Conservation (phyloP, 2,797 vertebrate genomes). For the Erithacus rubecula region DNA sequence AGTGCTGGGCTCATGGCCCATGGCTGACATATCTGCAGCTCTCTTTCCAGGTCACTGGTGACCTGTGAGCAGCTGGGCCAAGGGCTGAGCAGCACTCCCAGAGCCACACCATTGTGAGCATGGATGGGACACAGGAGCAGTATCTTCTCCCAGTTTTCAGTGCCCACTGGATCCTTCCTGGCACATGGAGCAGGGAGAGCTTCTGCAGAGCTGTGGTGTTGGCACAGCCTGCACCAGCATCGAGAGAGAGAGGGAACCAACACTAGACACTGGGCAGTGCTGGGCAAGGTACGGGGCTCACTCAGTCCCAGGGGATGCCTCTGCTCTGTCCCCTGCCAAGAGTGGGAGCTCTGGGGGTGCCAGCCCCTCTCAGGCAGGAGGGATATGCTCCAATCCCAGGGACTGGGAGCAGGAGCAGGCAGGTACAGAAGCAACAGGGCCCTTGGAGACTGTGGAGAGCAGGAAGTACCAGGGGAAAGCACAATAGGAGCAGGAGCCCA, state of each 20-base stretch:
- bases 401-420: neutral
- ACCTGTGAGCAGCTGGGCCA: neutral
- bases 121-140: neutral
- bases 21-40: fast-evolving
- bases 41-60: constrained; percentile 45
- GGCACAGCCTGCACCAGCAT: neutral
- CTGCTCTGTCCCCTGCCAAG: neutral
- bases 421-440: fast-evolving
- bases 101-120: fast-evolving
- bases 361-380: neutral
- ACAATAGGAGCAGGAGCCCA: neutral
- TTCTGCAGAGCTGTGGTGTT: neutral
- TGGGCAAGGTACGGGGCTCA: neutral
- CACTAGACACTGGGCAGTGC: neutral
- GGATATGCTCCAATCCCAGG: neutral
- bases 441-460: neutral
- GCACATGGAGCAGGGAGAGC: neutral
- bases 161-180: neutral
- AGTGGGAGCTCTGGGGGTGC: fast-evolving
- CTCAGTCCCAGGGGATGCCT: neutral
- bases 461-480: neutral
- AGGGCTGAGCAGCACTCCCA: neutral
- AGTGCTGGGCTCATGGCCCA: neutral
- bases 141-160: neutral
- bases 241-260: fast-evolving